Conservation (phyloP, 2,888 invertebrate genomes). For the Apamea monoglypha region DNA sequence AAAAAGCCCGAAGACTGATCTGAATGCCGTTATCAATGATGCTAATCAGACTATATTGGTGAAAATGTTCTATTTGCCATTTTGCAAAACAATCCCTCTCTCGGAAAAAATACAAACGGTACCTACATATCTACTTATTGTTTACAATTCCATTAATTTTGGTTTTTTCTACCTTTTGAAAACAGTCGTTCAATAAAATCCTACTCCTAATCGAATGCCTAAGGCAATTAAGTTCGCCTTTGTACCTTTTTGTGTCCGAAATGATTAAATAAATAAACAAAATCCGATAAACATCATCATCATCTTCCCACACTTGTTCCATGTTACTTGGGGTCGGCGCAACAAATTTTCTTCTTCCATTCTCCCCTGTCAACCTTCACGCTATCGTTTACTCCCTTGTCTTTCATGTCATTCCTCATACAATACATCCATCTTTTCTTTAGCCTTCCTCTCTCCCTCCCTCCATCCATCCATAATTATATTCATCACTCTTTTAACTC, state of each 20-base stretch:
- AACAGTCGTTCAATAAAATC: not conserved
- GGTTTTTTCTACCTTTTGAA: not conserved
- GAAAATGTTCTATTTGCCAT: conserved; percentile 80
- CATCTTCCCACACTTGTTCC: not conserved
- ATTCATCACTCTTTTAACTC: not conserved
- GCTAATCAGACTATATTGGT: conserved; percentile 79
- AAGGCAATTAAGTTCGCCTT: no score
- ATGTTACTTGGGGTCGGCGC: not conserved
- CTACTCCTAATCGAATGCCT: not conserved
- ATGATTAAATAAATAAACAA: no score
- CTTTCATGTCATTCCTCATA: not conserved
- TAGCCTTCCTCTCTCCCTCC: not conserved
- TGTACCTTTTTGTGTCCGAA: no score
- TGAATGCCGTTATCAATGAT: conserved; percentile 81
- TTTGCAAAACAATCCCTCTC: conserved; percentile 72
- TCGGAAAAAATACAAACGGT: conserved; percentile 75
- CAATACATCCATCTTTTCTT: not conserved
- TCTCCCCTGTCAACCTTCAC: not conserved
- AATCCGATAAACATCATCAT: not conserved
- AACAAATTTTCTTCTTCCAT: not conserved
- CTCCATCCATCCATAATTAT: not conserved
- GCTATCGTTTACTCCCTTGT: not conserved
- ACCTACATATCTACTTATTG: not conserved
- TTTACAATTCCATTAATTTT: not conserved
- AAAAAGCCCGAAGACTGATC: conserved; percentile 74